Conservation (phyloP, 2,113 vertebrate species). For the Hystrix brachyura region DNA sequence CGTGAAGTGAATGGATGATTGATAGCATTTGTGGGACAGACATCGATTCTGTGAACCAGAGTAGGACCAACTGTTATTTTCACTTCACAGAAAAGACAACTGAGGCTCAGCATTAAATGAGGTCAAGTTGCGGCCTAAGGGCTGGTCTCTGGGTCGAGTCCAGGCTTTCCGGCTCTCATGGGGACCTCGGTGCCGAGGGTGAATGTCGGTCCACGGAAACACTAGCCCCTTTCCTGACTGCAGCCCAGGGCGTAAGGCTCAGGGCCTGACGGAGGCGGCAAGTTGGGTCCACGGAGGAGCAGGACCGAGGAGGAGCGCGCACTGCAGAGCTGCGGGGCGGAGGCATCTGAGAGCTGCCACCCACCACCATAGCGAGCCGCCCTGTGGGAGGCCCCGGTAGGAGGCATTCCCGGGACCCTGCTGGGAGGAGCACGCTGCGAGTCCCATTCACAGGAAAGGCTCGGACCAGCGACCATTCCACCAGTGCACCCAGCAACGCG, state of each 20-base stretch:
- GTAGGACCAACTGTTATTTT: not conserved
- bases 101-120: not conserved
- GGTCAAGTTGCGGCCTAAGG: not conserved
- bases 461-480: not conserved
- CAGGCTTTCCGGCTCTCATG: not conserved
- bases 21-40: not conserved
- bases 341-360: not conserved
- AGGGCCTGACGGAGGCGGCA: not conserved
- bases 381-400: not conserved
- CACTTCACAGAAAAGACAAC: conserved; percentile 56
- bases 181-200: not conserved
- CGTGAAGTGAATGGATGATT: not conserved
- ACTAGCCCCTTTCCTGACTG: not conserved
- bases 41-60: conserved; percentile 1
- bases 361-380: not conserved
- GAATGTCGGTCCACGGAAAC: not conserved
- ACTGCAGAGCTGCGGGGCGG: not conserved
- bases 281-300: not conserved
- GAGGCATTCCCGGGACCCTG: not conserved
- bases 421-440: not conserved
- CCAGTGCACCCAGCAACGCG: not conserved
- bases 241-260: not conserved
- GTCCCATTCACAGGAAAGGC: not conserved
- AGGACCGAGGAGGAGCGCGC: not conserved
- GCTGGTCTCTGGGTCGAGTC: not conserved